Evolutionary conservation across 2,888 invertebrate species (phyloP).

Genomic region (Sipha maydis): DNA sequence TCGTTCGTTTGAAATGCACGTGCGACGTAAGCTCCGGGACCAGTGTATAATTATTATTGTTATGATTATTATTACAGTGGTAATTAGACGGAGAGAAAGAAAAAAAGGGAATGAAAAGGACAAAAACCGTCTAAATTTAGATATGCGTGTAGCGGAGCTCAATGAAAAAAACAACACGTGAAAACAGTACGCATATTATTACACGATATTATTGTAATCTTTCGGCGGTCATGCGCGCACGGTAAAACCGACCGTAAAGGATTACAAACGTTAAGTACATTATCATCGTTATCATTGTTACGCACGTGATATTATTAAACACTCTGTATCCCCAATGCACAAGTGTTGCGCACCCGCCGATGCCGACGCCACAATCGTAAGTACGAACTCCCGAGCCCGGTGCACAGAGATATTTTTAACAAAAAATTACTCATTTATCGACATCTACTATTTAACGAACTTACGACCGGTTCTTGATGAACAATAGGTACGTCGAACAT

Average conservation of each 20-base stretch:
- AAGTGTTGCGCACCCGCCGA: too few species aligned
- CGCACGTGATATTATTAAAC: too few species aligned
- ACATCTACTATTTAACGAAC: too few species aligned
- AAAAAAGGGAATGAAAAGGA: neutral
- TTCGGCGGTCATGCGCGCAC: neutral
- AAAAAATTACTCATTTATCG: too few species aligned
- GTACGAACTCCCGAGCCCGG: too few species aligned
- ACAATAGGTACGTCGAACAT: too few species aligned
- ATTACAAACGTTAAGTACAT: neutral
- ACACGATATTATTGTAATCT: neutral
- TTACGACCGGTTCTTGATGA: too few species aligned
- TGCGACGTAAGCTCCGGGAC: neutral
- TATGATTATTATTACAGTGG: neutral
- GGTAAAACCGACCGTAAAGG: neutral
- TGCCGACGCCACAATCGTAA: neutral
- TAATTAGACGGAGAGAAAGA: slow-evolving; percentile 2
- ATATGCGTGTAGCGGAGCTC: neutral
- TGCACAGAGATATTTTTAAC: too few species aligned
- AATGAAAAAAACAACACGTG: slow-evolving; percentile 16
- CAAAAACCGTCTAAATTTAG: neutral
- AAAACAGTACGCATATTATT: neutral
- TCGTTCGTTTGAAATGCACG: slow-evolving; percentile 52
- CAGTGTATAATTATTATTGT: neutral
- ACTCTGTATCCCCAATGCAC: too few species aligned
- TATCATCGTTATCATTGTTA: neutral